These are phyloP conservation scores for Brachionichthys hirsutus DNA, from an alignment of 2,113 vertebrate genomes.

Conservation along the genomic window DNA sequence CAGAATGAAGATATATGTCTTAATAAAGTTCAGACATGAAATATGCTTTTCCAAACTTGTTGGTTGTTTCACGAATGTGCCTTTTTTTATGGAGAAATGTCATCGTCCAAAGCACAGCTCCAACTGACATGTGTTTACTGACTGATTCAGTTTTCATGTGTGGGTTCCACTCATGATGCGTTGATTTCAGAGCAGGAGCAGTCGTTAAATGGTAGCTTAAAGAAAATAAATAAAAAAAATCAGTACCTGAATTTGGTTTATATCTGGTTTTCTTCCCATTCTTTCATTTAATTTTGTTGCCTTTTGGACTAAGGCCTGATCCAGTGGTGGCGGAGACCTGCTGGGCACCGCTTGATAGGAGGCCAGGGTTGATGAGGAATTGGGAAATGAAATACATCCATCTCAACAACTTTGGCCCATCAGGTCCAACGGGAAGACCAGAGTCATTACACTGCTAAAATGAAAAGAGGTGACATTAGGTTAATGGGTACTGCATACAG, in stretches of 20 bases:
- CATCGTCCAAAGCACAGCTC: conserved; percentile 21
- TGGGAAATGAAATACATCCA: conserved; percentile 30
- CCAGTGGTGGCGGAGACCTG: conserved; percentile 10
- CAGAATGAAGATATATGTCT: conserved; percentile 33
- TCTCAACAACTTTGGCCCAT: conserved; percentile 34
- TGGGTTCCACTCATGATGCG: conserved; percentile 20
- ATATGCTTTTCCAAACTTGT: conserved; percentile 46
- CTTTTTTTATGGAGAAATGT: conserved; percentile 25
- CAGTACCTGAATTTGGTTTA: conserved; percentile 2
- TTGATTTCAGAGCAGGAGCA: conserved; percentile 20
- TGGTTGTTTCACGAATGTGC: conserved; percentile 37
- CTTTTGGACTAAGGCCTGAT: conserved; percentile 29
- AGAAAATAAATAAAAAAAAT: too few species aligned
- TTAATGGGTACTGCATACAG: conserved; percentile 13
- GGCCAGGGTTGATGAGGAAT: conserved; percentile 17
- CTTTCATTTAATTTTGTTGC: conserved; percentile 16
- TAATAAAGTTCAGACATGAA: conserved; percentile 26
- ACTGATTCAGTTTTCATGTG: conserved; percentile 14
- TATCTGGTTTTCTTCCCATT: not conserved
- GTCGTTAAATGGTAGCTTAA: conserved; percentile 33
- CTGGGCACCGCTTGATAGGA: conserved; percentile 26
- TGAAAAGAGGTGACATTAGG: conserved; percentile 21
- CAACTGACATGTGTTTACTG: conserved; percentile 25
- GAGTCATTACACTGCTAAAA: conserved; percentile 37
- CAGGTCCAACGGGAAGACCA: conserved; percentile 47